Evolutionary conservation across 1,140 invertebrate genomes (phyloP).

Genomic region (Mactra quadrangularis): DNA sequence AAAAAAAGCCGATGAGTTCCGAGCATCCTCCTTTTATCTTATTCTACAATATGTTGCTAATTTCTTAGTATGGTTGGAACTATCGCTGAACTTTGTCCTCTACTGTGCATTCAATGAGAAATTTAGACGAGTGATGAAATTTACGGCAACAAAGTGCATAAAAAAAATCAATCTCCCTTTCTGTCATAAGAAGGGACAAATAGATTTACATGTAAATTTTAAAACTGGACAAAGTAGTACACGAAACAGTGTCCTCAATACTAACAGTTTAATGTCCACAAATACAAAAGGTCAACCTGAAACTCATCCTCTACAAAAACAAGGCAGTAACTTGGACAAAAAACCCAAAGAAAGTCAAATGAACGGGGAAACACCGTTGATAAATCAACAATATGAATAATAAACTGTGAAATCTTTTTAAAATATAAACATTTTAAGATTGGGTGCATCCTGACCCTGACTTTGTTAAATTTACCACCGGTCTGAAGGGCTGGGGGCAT

Average conservation of each 20-base stretch:
- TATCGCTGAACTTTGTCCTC: constrained; percentile 79
- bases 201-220: constrained; percentile 62
- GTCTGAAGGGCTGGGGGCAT: too few relatives aligned
- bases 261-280: constrained; percentile 64
- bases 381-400: constrained; percentile 15
- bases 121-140: constrained; percentile 73
- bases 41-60: constrained; percentile 70
- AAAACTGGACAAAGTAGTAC: constrained; percentile 67
- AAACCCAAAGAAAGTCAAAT: background rate
- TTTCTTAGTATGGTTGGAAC: constrained; percentile 74
- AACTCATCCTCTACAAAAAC: constrained; percentile 38
- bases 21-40: constrained; percentile 62
- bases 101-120: constrained; percentile 80
- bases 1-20: constrained; percentile 62
- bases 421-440: too few relatives aligned
- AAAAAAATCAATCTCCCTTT: constrained; percentile 59
- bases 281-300: constrained; percentile 63
- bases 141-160: constrained; percentile 60
- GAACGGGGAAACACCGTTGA: constrained; percentile 38
- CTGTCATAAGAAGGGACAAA: constrained; percentile 54
- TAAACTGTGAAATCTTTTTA: too few relatives aligned
- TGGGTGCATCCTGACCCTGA: too few relatives aligned
- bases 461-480: too few relatives aligned
- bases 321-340: constrained; percentile 3
- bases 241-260: constrained; percentile 66